A percentile compares a stretch with the other conserved stretches of the same genome.
phyloP scores from a whole-genome alignment of 2,113 vertebrate genomes.

The Nothocercus julius region DNA sequence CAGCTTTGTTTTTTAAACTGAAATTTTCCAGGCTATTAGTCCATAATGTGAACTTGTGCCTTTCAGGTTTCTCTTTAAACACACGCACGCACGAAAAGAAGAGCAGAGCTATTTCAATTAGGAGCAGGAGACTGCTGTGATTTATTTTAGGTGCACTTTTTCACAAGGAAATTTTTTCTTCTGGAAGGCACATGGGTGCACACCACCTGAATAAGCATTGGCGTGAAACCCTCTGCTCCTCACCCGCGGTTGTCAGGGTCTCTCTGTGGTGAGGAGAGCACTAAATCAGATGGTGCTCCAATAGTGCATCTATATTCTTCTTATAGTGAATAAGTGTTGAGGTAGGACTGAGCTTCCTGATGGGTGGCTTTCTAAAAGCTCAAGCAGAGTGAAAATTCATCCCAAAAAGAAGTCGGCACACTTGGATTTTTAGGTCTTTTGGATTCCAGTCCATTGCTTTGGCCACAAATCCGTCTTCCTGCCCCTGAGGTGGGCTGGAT shows the following conservation, averaged over 20 bases:
- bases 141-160: constrained; percentile 55
- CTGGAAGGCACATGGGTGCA: background rate
- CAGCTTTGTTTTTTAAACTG: constrained; percentile 75
- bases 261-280: background rate
- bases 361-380: background rate
- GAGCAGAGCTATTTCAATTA: constrained; percentile 60
- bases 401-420: rapidly evolving
- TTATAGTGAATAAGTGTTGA: background rate
- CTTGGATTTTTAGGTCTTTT: background rate
- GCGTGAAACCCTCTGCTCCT: background rate
- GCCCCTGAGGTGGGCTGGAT: background rate
- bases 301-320: background rate
- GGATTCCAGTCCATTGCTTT: background rate
- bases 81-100: constrained; percentile 46
- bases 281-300: rapidly evolving
- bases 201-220: background rate
- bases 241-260: background rate
- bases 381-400: background rate
- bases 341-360: background rate
- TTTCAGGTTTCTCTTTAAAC: constrained; percentile 68
- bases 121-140: background rate
- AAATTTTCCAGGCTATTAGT: constrained; percentile 73
- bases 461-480: background rate
- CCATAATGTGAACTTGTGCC: constrained; percentile 66
- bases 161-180: background rate